A percentile compares a stretch with the other conserved stretches of the same genome.
Conservation (phyloP, 2,797 vertebrate genomes). For the Cyclopterus lumpus region DNA sequence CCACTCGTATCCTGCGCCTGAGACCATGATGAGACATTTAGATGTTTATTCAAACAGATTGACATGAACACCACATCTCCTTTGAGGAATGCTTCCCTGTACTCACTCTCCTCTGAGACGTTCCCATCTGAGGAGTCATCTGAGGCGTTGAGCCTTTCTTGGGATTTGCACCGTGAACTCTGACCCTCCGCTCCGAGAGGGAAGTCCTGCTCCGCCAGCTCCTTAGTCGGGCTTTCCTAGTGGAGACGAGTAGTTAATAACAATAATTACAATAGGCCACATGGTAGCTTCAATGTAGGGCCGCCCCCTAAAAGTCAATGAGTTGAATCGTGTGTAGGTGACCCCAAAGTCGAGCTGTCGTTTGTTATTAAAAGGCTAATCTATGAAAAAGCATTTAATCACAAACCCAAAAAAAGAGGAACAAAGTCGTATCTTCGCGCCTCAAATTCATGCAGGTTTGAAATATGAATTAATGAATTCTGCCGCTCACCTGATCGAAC, state of each 20-base stretch:
- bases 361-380: too few species aligned
- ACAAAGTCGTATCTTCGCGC: too few species aligned
- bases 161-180: constrained; percentile 58
- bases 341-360: neutral
- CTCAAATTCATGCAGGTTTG: too few species aligned
- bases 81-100: rapidly evolving
- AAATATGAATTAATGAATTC: neutral
- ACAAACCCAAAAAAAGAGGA: too few species aligned
- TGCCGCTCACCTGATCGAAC: constrained; percentile 92
- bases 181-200: constrained; percentile 72
- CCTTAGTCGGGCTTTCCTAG: constrained; percentile 94
- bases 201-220: constrained; percentile 87
- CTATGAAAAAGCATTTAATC: too few species aligned
- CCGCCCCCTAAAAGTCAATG: too few species aligned
- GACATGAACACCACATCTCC: neutral
- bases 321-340: neutral
- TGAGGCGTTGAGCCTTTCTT: constrained; percentile 64
- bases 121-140: constrained; percentile 85
- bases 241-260: too few species aligned
- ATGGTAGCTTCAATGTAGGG: too few species aligned
- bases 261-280: too few species aligned
- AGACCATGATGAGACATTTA: neutral
- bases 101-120: constrained; percentile 88
- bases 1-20: constrained; percentile 89
- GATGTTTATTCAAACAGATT: neutral